phyloP scores from a whole-genome alignment of 1,140 invertebrate species.

The Zaprionus ghesquierei region DNA sequence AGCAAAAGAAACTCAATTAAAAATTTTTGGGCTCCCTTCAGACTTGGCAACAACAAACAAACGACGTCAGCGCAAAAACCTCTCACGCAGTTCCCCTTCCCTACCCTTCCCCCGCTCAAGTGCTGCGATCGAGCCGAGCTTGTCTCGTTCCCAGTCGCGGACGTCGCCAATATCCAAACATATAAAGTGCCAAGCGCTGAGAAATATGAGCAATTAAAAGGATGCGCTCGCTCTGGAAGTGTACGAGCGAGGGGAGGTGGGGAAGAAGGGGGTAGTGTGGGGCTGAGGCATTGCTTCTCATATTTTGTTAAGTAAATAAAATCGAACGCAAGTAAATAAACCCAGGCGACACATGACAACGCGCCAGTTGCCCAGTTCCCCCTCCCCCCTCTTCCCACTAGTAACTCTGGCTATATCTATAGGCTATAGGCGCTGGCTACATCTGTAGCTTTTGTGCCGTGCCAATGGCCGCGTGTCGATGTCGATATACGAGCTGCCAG shows the following conservation, averaged over 20 bases:
- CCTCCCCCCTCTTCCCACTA: not conserved
- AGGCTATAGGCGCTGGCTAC: not conserved
- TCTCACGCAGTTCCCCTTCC: constrained; percentile 45
- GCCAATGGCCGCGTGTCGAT: not conserved
- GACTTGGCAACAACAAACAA: constrained; percentile 42
- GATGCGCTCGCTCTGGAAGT: constrained; percentile 48
- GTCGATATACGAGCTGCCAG: not conserved
- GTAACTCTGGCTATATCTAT: not conserved
- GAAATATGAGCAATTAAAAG: constrained; percentile 71
- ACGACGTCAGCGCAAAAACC: constrained; percentile 59
- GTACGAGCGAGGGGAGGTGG: not conserved
- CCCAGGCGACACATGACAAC: constrained; percentile 23
- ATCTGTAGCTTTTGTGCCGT: not conserved
- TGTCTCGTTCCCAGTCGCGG: constrained; percentile 46
- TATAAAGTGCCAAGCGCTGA: constrained; percentile 42
- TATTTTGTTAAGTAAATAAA: constrained; percentile 63
- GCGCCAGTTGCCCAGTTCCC: constrained; percentile 2
- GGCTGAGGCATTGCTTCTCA: not conserved
- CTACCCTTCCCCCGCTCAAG: constrained; percentile 15
- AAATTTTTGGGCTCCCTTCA: constrained; percentile 36
- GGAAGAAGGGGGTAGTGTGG: not conserved
- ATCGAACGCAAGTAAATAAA: constrained; percentile 67
- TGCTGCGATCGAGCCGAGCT: constrained; percentile 6
- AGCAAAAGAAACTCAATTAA: constrained; percentile 60
- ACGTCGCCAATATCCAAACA: constrained; percentile 64